Evolutionary conservation across 2,888 invertebrate species (phyloP), one percentile per base, ranked within the genome.

Genomic region (Anorthoa munda): DNA sequence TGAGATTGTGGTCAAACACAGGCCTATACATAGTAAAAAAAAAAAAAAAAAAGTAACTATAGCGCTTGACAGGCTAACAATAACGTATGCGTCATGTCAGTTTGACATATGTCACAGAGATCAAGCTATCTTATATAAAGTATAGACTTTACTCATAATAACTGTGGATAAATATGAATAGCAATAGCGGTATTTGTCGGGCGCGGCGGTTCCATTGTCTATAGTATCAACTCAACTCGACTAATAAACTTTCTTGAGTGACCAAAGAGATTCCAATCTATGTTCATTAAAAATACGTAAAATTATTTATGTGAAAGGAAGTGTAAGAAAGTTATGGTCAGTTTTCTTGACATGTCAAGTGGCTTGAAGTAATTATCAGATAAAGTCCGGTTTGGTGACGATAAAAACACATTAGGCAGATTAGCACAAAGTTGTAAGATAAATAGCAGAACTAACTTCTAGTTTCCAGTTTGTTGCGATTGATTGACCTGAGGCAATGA

Each of bases 211-310:
- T 55, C 17, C 17, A 26, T 0, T 0, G 4, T 58, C 58, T 31
- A 12, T 58, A 3, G n/a, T 39, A 9, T 39, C 39, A 12, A 59
- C 13, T 39, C 12, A 26, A 72, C n/a, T 50, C 12, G 26, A 2
- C 58, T 23, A 55, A 67, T 78, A 75, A 78, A 78, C 31, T 67
- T 59, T 61, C 55, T 56, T 60, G 21, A 17, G 5, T 26, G 17
- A 67, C 59, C 45, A 64, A 67, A 46, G 51, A 74, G 66, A 81
- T 77, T 63, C n/a, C 13, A 45, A 79, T 61, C 80, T 58, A 26
- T 4, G 13, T 66, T 50, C 61, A 66, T 75, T 63, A 75, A 77
- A 80, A 79, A 60, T 45, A 55, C 64, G 73, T 77, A 65, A 79
- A 79, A 59, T 23, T 60, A 23, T 72, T 53, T 73, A 64, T 46